Percentiles rank a stretch among this genome's conserved stretches.
These are phyloP conservation scores for Dinoponera quadriceps DNA, from an alignment of 1,140 invertebrate species.

Conservation along the genomic window DNA sequence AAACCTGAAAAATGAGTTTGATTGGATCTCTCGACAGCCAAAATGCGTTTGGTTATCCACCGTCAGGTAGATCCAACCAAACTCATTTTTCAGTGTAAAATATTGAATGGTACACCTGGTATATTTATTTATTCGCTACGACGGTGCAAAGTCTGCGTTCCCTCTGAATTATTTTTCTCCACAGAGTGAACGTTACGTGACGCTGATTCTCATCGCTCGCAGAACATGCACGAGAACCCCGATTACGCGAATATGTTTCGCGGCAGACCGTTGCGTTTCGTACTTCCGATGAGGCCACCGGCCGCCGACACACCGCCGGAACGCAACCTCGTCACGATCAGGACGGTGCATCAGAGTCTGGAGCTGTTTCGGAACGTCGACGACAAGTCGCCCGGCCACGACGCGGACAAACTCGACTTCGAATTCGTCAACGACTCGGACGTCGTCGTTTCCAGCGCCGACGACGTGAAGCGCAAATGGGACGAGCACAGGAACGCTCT, in stretches of 20 bases:
- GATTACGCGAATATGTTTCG: constrained; percentile 93
- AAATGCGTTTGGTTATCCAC: too few relatives aligned
- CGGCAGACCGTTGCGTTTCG: constrained; percentile 90
- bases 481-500: constrained; percentile 62
- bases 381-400: neutral
- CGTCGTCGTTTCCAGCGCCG: neutral
- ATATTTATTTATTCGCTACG: too few relatives aligned
- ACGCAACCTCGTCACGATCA: constrained; percentile 85
- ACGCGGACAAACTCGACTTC: neutral
- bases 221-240: constrained; percentile 92
- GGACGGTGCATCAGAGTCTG: constrained; percentile 67
- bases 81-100: too few relatives aligned
- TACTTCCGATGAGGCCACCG: constrained; percentile 87
- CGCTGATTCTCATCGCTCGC: constrained; percentile 57
- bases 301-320: constrained; percentile 63
- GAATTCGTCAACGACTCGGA: neutral
- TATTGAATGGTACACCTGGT: too few relatives aligned
- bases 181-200: too few relatives aligned
- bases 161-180: neutral
- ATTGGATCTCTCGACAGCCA: too few relatives aligned
- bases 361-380: neutral
- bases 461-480: neutral
- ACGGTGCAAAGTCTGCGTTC: too few relatives aligned
- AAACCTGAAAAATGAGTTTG: too few relatives aligned
- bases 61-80: too few relatives aligned